A percentile compares a stretch with the other conserved stretches of the same genome.
Evolutionary conservation across 2,113 vertebrate genomes (phyloP).

Genomic region (Heterocephalus glaber): DNA sequence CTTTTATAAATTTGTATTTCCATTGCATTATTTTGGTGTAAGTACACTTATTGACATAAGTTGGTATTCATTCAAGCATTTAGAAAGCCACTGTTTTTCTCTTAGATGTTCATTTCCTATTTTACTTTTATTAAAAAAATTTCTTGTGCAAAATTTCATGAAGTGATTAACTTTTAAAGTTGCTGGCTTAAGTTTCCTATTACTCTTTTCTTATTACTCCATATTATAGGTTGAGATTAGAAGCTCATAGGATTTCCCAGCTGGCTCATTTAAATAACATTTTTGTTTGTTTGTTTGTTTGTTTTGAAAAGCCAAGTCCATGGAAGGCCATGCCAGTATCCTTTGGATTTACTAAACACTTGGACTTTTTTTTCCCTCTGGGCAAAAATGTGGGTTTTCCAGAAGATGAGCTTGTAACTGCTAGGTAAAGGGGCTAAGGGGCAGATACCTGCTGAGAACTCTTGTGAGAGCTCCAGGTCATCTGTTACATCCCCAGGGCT

Average conservation of each 20-base stretch:
- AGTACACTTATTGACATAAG: not conserved
- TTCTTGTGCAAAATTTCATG: not conserved
- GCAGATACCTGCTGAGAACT: not conserved
- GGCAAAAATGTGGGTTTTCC: constrained; percentile 33
- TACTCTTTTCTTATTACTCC: not conserved
- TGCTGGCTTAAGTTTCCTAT: not conserved
- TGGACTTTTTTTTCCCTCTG: not conserved
- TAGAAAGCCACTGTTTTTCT: not conserved
- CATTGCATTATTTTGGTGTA: not conserved
- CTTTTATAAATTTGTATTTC: not conserved
- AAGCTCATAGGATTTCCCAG: not conserved
- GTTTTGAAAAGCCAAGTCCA: not conserved
- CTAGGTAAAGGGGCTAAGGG: not conserved
- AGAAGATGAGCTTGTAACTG: not conserved
- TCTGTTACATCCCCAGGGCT: not conserved
- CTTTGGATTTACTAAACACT: not conserved
- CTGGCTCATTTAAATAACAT: not conserved
- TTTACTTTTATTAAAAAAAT: not conserved
- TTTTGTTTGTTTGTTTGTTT: not conserved
- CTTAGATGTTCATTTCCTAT: not conserved
- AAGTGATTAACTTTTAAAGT: not conserved
- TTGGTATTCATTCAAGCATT: not conserved
- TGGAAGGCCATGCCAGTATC: not conserved
- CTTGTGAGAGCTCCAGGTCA: not conserved
- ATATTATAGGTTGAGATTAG: not conserved